These are phyloP conservation scores for Psix sp. DNA, from an alignment of 1,140 invertebrate species.

Conservation along the genomic window DNA sequence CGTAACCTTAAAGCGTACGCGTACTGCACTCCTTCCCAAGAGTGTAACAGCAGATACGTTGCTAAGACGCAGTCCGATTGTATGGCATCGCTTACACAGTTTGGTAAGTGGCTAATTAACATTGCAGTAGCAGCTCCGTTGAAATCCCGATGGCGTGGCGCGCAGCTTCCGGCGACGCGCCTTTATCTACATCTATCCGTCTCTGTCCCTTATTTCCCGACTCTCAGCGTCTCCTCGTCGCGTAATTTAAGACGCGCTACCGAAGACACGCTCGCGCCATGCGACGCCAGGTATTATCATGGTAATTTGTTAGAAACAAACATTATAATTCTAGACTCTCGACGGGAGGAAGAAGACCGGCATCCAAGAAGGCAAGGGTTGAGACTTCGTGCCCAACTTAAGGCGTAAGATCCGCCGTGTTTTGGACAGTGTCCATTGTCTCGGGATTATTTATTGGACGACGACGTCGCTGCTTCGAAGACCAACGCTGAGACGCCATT, in stretches of 20 bases:
- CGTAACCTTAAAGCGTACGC: slow-evolving; percentile 46
- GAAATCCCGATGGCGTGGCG: slow-evolving; percentile 50
- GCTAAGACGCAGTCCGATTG: slow-evolving; percentile 65
- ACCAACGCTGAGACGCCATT: slow-evolving; percentile 63
- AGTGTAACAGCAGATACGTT: slow-evolving; percentile 63
- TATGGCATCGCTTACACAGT: slow-evolving; percentile 62
- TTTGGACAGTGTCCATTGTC: slow-evolving; percentile 78
- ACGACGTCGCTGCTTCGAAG: slow-evolving; percentile 58
- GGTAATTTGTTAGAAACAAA: slow-evolving; percentile 79
- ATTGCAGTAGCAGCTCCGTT: slow-evolving; percentile 67
- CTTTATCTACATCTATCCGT: slow-evolving; percentile 56
- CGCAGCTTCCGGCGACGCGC: slow-evolving; percentile 14
- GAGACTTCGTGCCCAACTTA: slow-evolving; percentile 71
- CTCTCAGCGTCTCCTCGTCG: slow-evolving; percentile 18
- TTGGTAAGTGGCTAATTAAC: slow-evolving; percentile 75
- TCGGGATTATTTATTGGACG: slow-evolving; percentile 75
- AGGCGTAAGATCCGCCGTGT: slow-evolving; percentile 76
- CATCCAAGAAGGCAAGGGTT: slow-evolving; percentile 62
- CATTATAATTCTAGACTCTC: slow-evolving; percentile 73
- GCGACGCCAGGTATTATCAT: slow-evolving; percentile 74
- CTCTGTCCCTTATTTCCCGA: slow-evolving; percentile 24
- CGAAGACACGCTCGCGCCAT: slow-evolving; percentile 69
- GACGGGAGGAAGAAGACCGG: slow-evolving; percentile 30
- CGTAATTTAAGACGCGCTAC: slow-evolving; percentile 75
- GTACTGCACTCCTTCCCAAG: slow-evolving; percentile 38